Evolutionary conservation across 2,888 invertebrate species (phyloP), one percentile per base, ranked within the genome.

Genomic region (Diarsia rubi): DNA sequence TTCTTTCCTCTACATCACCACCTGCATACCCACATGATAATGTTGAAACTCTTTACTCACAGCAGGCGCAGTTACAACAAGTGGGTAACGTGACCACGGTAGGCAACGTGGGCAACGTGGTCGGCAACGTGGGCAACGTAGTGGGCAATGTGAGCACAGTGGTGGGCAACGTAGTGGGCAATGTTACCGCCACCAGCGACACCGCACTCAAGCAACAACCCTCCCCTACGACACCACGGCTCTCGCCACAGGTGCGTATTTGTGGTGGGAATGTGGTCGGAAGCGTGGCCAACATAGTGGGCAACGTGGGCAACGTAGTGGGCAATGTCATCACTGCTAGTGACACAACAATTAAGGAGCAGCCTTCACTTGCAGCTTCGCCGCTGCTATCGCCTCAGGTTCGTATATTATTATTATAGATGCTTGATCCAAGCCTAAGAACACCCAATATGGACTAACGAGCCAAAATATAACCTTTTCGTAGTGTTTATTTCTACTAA

Each of bases 31-130:
- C 12, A 45, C 16, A 49, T 4, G 3, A 52, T 59, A 70, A 65
- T 44, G 8, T 27, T 44, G 45, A 69, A 64, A 63, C 67, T 63
- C 19, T 72, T 14, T 78, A 42, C 83, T 79, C 63, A 74, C 88
- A 98, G 97, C 98, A 98, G 96, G 97, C 98, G 67, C 98, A 98
- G 90, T 93, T 98, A 68, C 98, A 98, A 89, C 97, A 96, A 93
- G 95, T 95, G 49, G 94, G 93, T 73, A 92, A 87, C 67, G 91
- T 89, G 37, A 79, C 86, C 37, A 57, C 83, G 91, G 91, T 92
- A n/a, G 90, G 91, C 31, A 87, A 75, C 63, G 90, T 89, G 63
- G 88, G 91, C 31, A 87, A 75, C 63, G 90, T 89, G 64, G 88
- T 88, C 2, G 84, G 86, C 42, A 85, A 78, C 64, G 90, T 90